Percentiles rank a stretch among this genome's conserved stretches.
Evolutionary conservation across 2,797 vertebrate species (phyloP).

Genomic region (Rousettus madagascariensis): DNA sequence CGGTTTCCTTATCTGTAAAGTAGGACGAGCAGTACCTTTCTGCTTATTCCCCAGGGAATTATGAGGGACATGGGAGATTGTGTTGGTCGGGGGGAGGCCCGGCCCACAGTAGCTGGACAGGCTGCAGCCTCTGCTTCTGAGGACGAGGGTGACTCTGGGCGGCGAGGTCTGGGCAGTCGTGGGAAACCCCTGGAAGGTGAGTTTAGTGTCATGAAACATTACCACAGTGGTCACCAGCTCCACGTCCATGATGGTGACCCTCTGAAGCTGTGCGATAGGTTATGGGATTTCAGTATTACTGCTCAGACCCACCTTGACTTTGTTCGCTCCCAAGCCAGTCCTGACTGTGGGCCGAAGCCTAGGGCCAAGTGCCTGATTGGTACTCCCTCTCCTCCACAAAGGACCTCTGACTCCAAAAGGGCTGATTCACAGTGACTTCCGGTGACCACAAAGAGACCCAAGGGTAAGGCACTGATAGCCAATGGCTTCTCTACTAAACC

Average conservation of each 20-base stretch:
- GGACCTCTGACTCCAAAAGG: not conserved
- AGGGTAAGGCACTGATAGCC: not conserved
- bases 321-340: not conserved
- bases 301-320: not conserved
- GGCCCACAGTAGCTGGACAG: not conserved
- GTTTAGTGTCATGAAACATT: not conserved
- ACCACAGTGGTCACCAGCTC: not conserved
- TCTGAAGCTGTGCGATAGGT: not conserved
- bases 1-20: slow-evolving; percentile 28
- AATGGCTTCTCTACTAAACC: not conserved
- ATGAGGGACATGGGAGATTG: not conserved
- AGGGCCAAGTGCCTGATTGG: accelerated
- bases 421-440: not conserved
- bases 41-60: not conserved
- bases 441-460: not conserved
- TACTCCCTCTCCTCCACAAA: not conserved
- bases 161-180: not conserved
- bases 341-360: not conserved
- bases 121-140: not conserved
- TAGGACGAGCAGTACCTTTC: not conserved
- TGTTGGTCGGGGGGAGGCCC: not conserved
- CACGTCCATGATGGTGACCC: not conserved
- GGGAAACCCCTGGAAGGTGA: not conserved
- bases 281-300: not conserved
- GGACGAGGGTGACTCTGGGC: not conserved